These are phyloP conservation scores for Bombylius major DNA, from an alignment of 2,888 invertebrate genomes.

Conservation along the genomic window DNA sequence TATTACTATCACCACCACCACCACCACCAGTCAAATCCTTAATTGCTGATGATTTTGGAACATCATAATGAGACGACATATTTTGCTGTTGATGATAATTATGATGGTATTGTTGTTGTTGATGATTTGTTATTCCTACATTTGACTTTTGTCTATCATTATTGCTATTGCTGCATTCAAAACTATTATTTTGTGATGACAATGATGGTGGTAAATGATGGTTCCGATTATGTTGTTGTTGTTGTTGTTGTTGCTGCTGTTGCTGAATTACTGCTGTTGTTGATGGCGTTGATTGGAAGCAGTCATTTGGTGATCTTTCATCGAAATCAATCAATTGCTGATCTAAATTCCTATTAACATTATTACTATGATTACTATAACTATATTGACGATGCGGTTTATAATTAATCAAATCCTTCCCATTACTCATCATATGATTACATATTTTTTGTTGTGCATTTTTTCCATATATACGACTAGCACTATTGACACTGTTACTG, in stretches of 20 bases:
- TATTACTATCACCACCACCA: conserved; percentile 5
- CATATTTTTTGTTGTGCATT: conserved; percentile 9
- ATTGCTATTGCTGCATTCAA: conserved; percentile 10
- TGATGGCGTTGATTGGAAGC: no score
- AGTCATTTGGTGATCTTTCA: conserved; percentile 17
- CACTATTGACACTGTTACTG: not conserved
- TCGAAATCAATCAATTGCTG: conserved; percentile 32
- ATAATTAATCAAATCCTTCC: conserved; percentile 8
- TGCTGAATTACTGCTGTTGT: no score
- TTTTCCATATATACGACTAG: conserved; percentile 2
- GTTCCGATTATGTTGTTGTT: not conserved
- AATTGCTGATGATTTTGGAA: conserved; percentile 3
- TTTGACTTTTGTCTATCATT: no score
- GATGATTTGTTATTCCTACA: not conserved
- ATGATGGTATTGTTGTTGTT: not conserved
- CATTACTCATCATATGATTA: not conserved
- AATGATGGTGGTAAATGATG: conserved; percentile 4
- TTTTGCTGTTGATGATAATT: not conserved
- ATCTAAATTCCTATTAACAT: conserved; percentile 17
- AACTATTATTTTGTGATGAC: conserved; percentile 17
- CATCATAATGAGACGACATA: conserved; percentile 2
- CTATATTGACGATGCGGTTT: conserved; percentile 2
- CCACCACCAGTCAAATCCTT: conserved; percentile 12
- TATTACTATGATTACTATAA: not conserved
- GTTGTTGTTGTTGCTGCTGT: not conserved